A percentile compares a stretch with the other conserved stretches of the same genome.
phyloP scores from a whole-genome alignment of 2,888 invertebrate species.

The Pollenia angustigena region DNA sequence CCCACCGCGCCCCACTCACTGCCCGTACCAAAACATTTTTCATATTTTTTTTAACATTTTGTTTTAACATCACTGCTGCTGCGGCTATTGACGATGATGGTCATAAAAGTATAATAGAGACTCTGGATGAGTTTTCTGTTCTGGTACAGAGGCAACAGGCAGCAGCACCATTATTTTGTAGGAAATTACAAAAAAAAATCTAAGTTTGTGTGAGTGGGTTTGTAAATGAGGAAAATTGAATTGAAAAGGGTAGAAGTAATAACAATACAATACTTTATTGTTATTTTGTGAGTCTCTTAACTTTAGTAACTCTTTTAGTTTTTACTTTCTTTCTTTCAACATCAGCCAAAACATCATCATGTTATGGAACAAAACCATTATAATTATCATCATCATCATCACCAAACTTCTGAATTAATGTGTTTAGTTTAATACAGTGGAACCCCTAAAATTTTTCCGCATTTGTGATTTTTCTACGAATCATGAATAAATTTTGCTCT shows the following conservation, averaged over 20 bases:
- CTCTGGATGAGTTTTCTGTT: slow-evolving; percentile 22
- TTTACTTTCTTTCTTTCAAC: not conserved
- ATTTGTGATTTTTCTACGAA: slow-evolving; percentile 29
- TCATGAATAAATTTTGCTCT: slow-evolving; percentile 9
- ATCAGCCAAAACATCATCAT: not conserved
- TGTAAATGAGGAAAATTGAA: slow-evolving; percentile 28
- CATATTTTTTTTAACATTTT: slow-evolving; percentile 2
- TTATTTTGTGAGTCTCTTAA: slow-evolving; percentile 41
- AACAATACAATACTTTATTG: slow-evolving; percentile 52
- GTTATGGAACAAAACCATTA: not conserved
- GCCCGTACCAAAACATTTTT: not conserved
- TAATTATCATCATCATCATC: slow-evolving; percentile 22
- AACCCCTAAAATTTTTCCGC: slow-evolving; percentile 25
- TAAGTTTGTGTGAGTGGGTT: too few relatives aligned
- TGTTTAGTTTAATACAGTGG: not conserved
- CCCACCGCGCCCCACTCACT: not conserved
- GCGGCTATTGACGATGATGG: not conserved
- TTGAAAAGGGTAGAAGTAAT: slow-evolving; percentile 17
- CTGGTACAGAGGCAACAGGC: slow-evolving; percentile 18
- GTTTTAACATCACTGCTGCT: slow-evolving; percentile 11
- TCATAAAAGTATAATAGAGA: slow-evolving; percentile 57
- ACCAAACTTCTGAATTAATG: slow-evolving; percentile 34
- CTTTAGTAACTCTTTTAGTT: slow-evolving; percentile 42
- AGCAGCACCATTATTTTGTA: not conserved
- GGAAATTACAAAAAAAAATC: not conserved